Percentiles rank a stretch among this genome's conserved stretches.
phyloP scores from a whole-genome alignment of 2,888 invertebrate genomes.

The Tiliacea citrago region DNA sequence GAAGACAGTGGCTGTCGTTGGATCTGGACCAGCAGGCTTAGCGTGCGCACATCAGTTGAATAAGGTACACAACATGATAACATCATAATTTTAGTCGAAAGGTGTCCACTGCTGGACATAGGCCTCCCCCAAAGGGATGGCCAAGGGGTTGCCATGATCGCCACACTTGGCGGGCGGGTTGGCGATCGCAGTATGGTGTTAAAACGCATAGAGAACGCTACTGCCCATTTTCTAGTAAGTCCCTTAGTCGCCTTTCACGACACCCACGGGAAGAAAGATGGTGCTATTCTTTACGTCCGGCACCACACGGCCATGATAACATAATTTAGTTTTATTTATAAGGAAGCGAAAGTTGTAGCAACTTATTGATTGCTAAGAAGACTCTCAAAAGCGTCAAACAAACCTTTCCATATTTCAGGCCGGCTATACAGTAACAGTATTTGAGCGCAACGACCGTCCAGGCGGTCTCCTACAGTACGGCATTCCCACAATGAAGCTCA shows the following conservation, averaged over 20 bases:
- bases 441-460: constrained; percentile 98
- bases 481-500: constrained; percentile 99
- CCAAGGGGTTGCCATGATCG: too few species aligned
- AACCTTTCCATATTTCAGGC: constrained; percentile 87
- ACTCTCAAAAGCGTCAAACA: neutral
- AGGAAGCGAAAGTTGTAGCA: neutral
- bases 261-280: too few species aligned
- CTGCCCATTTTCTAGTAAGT: too few species aligned
- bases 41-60: constrained; percentile 99
- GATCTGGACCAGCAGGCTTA: constrained; percentile 98
- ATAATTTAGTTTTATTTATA: neutral
- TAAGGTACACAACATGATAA: constrained; percentile 89
- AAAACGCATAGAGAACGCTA: too few species aligned
- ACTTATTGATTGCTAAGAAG: neutral
- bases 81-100: neutral
- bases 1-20: constrained; percentile 96
- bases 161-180: too few species aligned
- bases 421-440: constrained; percentile 98
- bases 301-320: too few species aligned
- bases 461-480: constrained; percentile 99
- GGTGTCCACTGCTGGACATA: too few species aligned
- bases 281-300: too few species aligned
- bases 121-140: too few species aligned
- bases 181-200: too few species aligned
- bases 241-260: too few species aligned